Evolutionary conservation across 1,140 invertebrate species (phyloP).

Genomic region (Calliphora vicina): DNA sequence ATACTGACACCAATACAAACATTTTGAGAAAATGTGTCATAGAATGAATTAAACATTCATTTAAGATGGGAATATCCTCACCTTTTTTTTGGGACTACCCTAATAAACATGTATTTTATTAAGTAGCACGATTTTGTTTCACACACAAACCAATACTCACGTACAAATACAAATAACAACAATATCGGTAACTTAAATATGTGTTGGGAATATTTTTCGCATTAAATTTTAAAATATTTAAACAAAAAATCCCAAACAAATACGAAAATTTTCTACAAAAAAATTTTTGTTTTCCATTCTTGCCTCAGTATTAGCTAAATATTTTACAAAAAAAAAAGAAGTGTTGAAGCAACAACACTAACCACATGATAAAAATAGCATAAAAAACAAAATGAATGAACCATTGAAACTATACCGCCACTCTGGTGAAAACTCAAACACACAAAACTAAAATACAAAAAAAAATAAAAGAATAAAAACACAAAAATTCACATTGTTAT

Average conservation of each 20-base stretch:
- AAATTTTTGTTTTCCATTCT: no score
- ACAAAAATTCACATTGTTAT: neutral
- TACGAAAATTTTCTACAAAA: neutral
- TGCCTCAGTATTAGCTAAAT: neutral
- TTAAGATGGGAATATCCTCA: no score
- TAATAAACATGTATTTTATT: no score
- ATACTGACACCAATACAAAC: no score
- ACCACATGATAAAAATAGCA: neutral
- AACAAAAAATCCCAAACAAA: neutral
- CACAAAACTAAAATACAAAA: neutral
- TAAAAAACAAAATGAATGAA: no score
- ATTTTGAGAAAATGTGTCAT: no score
- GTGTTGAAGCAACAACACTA: neutral
- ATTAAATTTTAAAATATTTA: neutral
- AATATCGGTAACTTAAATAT: neutral
- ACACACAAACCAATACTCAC: neutral
- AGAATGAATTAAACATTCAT: no score
- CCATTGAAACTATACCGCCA: no score
- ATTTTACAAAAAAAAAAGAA: neutral
- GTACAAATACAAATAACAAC: neutral
- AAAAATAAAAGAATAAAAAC: neutral
- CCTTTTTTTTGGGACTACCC: no score
- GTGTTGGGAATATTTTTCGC: conserved; percentile 1
- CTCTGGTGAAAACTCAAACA: neutral
- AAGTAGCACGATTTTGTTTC: no score